Conservation (phyloP, 2,797 vertebrate genomes). For the Neosilurus mollespiculum region DNA sequence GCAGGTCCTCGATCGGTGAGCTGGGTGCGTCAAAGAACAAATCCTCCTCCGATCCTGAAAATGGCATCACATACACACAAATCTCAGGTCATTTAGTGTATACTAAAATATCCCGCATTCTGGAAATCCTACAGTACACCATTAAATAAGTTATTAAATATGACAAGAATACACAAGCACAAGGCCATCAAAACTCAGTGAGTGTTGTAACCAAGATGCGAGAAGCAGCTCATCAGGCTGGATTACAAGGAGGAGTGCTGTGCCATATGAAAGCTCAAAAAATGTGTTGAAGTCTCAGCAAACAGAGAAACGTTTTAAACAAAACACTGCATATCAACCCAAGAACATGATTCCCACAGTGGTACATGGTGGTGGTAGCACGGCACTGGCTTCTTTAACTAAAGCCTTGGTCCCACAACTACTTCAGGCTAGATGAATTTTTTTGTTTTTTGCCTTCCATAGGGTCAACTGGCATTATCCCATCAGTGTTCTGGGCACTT, state of each 20-base stretch:
- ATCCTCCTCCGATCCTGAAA: slow-evolving; percentile 85
- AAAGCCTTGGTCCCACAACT: too few relatives aligned
- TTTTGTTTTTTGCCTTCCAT: too few relatives aligned
- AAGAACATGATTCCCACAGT: neutral
- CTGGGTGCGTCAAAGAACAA: slow-evolving; percentile 89
- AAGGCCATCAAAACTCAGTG: neutral
- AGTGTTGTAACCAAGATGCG: neutral
- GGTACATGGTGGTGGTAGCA: neutral
- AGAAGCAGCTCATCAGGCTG: neutral
- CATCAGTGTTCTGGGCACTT: too few relatives aligned
- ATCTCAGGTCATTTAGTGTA: neutral
- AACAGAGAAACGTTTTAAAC: neutral
- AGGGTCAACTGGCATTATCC: too few relatives aligned
- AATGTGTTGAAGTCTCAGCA: neutral
- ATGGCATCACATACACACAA: slow-evolving; percentile 7
- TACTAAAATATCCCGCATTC: neutral
- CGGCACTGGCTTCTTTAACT: neutral
- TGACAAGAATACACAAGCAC: neutral
- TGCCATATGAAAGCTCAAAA: neutral
- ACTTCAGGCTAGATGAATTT: too few relatives aligned
- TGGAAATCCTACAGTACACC: neutral
- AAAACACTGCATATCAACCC: neutral
- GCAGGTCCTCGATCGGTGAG: slow-evolving; percentile 82
- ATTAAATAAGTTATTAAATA: neutral
- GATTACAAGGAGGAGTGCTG: neutral